Conservation (phyloP, 2,113 vertebrate species). For the Anarhynchus alexandrinus region DNA sequence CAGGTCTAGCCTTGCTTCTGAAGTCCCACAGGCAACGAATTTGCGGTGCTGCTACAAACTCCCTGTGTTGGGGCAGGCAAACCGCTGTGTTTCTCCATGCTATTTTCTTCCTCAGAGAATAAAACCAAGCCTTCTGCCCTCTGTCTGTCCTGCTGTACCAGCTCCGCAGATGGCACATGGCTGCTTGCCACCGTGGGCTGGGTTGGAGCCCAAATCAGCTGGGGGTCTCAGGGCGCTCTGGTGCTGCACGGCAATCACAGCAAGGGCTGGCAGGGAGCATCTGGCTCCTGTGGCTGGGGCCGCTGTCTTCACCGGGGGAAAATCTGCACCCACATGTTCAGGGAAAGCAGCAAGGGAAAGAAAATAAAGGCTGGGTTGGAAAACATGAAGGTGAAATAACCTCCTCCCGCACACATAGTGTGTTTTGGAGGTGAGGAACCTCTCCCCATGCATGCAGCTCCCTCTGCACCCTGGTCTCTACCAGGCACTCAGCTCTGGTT, state of each 20-base stretch:
- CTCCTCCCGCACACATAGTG: neutral
- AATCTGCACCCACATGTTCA: neutral
- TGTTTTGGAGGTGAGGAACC: neutral
- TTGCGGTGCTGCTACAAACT: neutral
- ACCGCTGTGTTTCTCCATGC: neutral
- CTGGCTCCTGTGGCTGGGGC: neutral
- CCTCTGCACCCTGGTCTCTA: neutral
- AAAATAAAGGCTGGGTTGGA: neutral
- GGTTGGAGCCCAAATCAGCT: neutral
- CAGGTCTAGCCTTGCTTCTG: neutral
- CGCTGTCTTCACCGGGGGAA: neutral
- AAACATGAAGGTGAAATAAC: neutral
- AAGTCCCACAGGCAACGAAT: neutral
- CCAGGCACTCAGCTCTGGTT: neutral
- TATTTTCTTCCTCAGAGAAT: neutral
- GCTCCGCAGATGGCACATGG: neutral
- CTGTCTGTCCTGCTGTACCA: neutral
- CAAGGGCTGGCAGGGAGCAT: neutral
- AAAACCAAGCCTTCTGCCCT: neutral
- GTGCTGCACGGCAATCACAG: accelerated
- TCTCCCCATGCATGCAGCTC: accelerated
- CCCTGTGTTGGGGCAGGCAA: neutral
- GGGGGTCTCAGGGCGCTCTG: accelerated
- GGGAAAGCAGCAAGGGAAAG: neutral
- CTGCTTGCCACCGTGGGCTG: neutral